Evolutionary conservation across 1,140 invertebrate genomes (phyloP), one percentile per base, ranked within the genome.

Genomic region (Hyles euphorbiae): DNA sequence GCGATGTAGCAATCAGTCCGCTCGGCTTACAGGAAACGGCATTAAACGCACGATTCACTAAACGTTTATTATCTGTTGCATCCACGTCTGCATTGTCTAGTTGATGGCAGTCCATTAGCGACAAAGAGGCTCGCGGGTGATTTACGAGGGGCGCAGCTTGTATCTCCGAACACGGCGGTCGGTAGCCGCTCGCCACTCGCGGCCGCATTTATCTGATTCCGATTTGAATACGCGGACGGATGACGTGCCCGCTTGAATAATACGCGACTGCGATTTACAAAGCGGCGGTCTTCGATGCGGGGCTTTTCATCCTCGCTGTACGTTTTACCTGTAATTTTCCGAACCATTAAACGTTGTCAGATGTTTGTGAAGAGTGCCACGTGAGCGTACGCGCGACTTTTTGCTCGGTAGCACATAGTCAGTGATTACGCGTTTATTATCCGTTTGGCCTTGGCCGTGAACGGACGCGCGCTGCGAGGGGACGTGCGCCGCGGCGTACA

Each of bases 371-470:
- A 77, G 72, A 65, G 70, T 72, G 71, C 69, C 77, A 81, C 80
- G 81, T 83, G 80, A 77, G 51, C 61, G 61, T 64, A 70, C 74
- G 74, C 68, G 67, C 68, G 68, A 60, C 67, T 52, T 81, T 80
- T 81, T 80, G 70, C 68, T 63, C 71, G 71, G 68, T 67, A 71
- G 71, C 77, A 81, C 70, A 75, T 77, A 74, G 78, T 76, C 74
- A 72, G 71, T 84, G 72, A 78, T 80, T 72, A 69, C 67, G 68
- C 74, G 68, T 82, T 80, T 77, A 84, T 84, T 81, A 79, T 80
- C 72, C 71, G 57, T 63, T 72, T 78, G 82, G 76, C 84, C 84
- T 87, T 87, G 84, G 78, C 84, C 77, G 79, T 87, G 84, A 84
- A 83, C 82, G 79, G 74, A 70, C 77, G 77, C 22, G 22, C 22